phyloP scores from a whole-genome alignment of 2,797 vertebrate genomes.

The Danio kyathit region DNA sequence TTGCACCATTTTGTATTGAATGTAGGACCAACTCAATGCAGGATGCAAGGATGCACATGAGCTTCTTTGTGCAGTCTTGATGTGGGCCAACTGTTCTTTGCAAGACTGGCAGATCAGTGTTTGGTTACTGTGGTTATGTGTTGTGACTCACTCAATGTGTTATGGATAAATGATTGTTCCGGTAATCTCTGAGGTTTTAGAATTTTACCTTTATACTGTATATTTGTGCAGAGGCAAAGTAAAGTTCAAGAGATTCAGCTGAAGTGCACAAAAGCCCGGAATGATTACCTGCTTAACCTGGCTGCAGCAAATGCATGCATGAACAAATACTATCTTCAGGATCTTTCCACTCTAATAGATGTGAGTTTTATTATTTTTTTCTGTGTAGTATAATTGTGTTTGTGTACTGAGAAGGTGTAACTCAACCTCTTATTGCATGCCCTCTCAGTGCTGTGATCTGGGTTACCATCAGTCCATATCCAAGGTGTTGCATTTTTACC shows the following conservation, averaged over 20 bases:
- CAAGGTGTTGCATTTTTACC: slow-evolving; percentile 80
- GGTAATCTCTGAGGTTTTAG: not conserved
- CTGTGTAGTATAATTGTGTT: not conserved
- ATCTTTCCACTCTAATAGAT: slow-evolving; percentile 84
- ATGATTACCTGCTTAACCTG: slow-evolving; percentile 89
- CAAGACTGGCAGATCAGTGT: slow-evolving; percentile 23
- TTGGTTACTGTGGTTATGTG: slow-evolving; percentile 38
- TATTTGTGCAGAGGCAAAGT: slow-evolving; percentile 79
- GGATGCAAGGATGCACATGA: not conserved
- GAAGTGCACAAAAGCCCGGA: slow-evolving; percentile 88
- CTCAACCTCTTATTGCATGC: not conserved
- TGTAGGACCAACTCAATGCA: not conserved
- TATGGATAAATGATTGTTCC: slow-evolving; percentile 24
- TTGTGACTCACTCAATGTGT: not conserved
- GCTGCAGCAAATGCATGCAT: slow-evolving; percentile 85
- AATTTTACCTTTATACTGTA: not conserved
- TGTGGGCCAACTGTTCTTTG: not conserved
- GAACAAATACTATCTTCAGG: slow-evolving; percentile 86
- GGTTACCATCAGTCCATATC: slow-evolving; percentile 86
- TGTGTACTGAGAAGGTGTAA: not conserved
- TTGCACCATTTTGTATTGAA: not conserved
- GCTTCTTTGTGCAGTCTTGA: slow-evolving; percentile 15
- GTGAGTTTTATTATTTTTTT: slow-evolving; percentile 73
- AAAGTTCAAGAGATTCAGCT: slow-evolving; percentile 85
- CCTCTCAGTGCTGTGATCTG: slow-evolving; percentile 82